Conservation (phyloP, 2,113 vertebrate species). For the Scomber scombrus region DNA sequence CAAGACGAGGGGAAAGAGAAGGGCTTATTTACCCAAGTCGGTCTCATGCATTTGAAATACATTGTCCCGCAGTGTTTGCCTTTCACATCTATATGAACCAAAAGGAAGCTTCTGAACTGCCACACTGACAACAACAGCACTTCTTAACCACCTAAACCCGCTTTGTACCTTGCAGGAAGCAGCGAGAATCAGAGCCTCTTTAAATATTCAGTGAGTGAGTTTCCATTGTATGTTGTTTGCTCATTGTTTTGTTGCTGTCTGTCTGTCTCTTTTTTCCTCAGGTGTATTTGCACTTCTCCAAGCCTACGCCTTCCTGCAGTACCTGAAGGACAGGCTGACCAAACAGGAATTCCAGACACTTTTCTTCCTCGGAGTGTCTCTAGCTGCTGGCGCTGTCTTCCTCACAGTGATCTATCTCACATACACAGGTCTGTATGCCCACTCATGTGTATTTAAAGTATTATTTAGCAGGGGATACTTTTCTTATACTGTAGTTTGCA, state of each 20-base stretch:
- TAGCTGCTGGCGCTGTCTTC: slow-evolving; percentile 92
- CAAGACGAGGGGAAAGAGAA: not conserved
- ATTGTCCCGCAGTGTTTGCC: slow-evolving; percentile 50
- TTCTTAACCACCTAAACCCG: slow-evolving; percentile 27
- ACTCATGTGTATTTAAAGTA: not conserved
- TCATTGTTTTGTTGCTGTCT: slow-evolving; percentile 48
- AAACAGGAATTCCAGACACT: slow-evolving; percentile 96
- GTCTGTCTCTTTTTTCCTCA: slow-evolving; percentile 61
- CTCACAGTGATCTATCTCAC: slow-evolving; percentile 97
- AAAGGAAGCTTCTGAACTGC: slow-evolving; percentile 10
- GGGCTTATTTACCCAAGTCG: slow-evolving; percentile 44
- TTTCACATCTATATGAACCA: slow-evolving; percentile 52
- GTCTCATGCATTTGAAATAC: slow-evolving; percentile 49
- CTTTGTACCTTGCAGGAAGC: slow-evolving; percentile 53
- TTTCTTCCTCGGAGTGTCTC: slow-evolving; percentile 94
- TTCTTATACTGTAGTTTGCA: not conserved
- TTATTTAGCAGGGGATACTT: not conserved
- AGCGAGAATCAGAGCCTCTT: slow-evolving; percentile 45
- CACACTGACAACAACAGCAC: slow-evolving; percentile 22
- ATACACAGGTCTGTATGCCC: slow-evolving; percentile 90
- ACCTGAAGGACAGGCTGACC: slow-evolving; percentile 93
- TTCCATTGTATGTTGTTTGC: slow-evolving; percentile 44
- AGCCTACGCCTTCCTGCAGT: slow-evolving; percentile 95
- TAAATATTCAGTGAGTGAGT: slow-evolving; percentile 33
- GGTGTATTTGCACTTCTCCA: slow-evolving; percentile 97